These are phyloP conservation scores for Drosophila histrio DNA, from an alignment of 2,888 invertebrate genomes.

Conservation along the genomic window DNA sequence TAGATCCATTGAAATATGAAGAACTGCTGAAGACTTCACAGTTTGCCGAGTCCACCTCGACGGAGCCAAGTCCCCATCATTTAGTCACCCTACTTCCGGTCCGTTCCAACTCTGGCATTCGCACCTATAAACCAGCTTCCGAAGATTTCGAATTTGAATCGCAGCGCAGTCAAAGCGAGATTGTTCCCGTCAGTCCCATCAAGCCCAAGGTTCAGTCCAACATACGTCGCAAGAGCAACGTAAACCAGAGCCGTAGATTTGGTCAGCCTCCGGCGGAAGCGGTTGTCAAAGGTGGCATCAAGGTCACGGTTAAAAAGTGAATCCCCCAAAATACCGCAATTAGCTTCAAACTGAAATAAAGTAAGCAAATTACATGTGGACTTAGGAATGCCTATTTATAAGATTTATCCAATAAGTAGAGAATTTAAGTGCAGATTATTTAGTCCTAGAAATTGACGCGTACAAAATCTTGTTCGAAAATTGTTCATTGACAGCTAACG, in stretches of 20 bases:
- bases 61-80: constrained; percentile 81
- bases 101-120: constrained; percentile 91
- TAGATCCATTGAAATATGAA: constrained; percentile 84
- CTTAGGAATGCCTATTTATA: constrained; percentile 2
- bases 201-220: constrained; percentile 68
- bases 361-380: not conserved
- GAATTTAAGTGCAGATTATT: constrained; percentile 31
- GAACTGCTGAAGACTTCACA: constrained; percentile 83
- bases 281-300: constrained; percentile 82
- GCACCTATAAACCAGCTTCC: constrained; percentile 87
- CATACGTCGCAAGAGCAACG: constrained; percentile 58
- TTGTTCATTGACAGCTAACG: constrained; percentile 48
- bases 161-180: constrained; percentile 50
- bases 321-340: not conserved
- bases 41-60: constrained; percentile 70
- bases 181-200: constrained; percentile 44
- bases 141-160: constrained; percentile 39
- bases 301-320: constrained; percentile 76
- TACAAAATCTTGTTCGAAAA: constrained; percentile 72
- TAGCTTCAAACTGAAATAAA: constrained; percentile 46
- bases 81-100: constrained; percentile 90
- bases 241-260: constrained; percentile 77
- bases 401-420: constrained; percentile 29
- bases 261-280: constrained; percentile 81
- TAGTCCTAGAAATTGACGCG: constrained; percentile 22